These are phyloP conservation scores for Eupeodes latifasciatus DNA, from an alignment of 2,888 invertebrate species.

Conservation along the genomic window DNA sequence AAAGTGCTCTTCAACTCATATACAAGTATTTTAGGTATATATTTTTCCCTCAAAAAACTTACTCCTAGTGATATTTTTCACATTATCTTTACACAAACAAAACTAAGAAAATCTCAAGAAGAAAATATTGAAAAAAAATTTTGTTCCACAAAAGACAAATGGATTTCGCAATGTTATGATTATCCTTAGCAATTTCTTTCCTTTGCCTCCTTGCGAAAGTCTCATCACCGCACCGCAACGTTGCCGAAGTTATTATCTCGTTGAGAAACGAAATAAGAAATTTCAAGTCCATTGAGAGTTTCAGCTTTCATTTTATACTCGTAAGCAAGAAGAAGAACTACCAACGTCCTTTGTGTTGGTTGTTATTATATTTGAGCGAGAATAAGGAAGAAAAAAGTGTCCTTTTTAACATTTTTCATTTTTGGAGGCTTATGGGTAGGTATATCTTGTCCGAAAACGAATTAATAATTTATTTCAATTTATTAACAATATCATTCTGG, in stretches of 20 bases:
- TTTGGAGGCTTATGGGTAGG: slow-evolving; percentile 5
- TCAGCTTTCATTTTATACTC: slow-evolving; percentile 44
- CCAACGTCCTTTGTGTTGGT: slow-evolving; percentile 44
- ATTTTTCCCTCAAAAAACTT: slow-evolving; percentile 52
- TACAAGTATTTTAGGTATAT: slow-evolving; percentile 1
- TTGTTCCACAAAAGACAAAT: slow-evolving; percentile 67
- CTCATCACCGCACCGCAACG: slow-evolving; percentile 10
- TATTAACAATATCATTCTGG: neutral
- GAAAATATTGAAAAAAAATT: slow-evolving; percentile 44
- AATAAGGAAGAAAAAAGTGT: neutral
- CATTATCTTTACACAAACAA: slow-evolving; percentile 62
- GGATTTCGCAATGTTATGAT: slow-evolving; percentile 70
- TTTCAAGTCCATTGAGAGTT: slow-evolving; percentile 51
- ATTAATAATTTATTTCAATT: slow-evolving; percentile 25
- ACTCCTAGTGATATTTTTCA: slow-evolving; percentile 46
- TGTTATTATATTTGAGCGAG: slow-evolving; percentile 20
- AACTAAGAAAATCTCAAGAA: slow-evolving; percentile 55
- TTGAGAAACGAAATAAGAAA: slow-evolving; percentile 54
- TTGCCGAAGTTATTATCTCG: slow-evolving; percentile 46
- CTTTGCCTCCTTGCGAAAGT: slow-evolving; percentile 22
- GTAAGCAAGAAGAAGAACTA: slow-evolving; percentile 35
- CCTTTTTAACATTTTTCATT: slow-evolving; percentile 16
- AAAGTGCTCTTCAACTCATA: slow-evolving; percentile 44
- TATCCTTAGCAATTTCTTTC: slow-evolving; percentile 53
- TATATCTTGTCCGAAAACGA: slow-evolving; percentile 3